These are phyloP conservation scores for Hyperopisus bebe DNA, from an alignment of 2,113 vertebrate species.

Conservation along the genomic window DNA sequence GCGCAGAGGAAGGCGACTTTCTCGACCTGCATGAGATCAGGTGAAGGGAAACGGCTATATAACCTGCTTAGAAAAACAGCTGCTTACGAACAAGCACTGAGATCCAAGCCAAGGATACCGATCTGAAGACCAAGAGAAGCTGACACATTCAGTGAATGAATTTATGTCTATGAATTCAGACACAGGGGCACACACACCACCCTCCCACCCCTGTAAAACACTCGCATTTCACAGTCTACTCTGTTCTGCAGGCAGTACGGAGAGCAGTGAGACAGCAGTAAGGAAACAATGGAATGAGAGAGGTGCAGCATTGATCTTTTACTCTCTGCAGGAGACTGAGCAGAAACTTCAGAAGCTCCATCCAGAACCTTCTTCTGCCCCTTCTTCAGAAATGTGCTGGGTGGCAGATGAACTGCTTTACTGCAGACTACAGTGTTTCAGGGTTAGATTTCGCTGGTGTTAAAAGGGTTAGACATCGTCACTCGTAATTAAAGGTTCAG, in stretches of 20 bases:
- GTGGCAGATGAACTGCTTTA: background rate
- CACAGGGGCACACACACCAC: background rate
- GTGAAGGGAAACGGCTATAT: background rate
- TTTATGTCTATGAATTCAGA: background rate
- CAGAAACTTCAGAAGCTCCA: background rate
- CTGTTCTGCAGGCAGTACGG: background rate
- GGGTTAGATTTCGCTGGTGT: background rate
- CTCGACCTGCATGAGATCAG: slow-evolving; percentile 57
- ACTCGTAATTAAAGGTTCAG: background rate
- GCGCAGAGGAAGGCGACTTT: slow-evolving; percentile 65
- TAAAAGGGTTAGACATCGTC: slow-evolving; percentile 1
- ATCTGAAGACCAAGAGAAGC: background rate
- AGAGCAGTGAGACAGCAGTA: background rate
- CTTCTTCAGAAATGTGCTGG: background rate
- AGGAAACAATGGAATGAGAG: background rate
- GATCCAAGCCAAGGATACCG: background rate
- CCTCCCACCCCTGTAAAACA: background rate
- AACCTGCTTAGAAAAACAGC: background rate
- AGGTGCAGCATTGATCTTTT: background rate
- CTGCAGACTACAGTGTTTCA: background rate
- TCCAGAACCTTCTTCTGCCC: background rate
- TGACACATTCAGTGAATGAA: background rate
- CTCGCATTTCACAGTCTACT: background rate
- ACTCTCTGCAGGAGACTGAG: background rate
- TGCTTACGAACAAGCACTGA: background rate